Evolutionary conservation across 2,888 invertebrate genomes (phyloP), one percentile per base, ranked within the genome.

Genomic region (Cremastinae sp.): DNA sequence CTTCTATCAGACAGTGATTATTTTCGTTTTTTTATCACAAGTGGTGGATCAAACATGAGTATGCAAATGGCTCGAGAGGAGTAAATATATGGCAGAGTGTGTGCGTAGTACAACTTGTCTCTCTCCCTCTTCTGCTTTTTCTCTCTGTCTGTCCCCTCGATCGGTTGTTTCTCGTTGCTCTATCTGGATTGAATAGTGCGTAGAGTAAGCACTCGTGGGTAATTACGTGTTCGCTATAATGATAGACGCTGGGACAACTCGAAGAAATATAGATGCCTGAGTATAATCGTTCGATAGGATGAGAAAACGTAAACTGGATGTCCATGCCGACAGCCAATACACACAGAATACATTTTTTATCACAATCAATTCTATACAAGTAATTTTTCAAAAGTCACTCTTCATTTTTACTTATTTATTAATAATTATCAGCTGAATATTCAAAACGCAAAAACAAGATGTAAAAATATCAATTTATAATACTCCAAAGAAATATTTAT

Each of bases 181-280:
- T 28, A 4, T 28, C 28, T 28, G 28, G 28, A 28, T 28, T 28
- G 28, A 28, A 28, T 28, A 28, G 28, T 28, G 28, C 28, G 49
- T 49, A 55, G 70, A 64, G 56, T 49, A 47, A 56, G 58, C 64
- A 49, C 64, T 72, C 56, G 64, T 64, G 64, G 64, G 64, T 58
- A 72, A 72, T 72, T 72, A 72, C 56, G 71, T 41, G 22, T 62
- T 39, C 64, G 64, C 64, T 72, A 58, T 72, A 72, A 72, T 72
- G 71, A 72, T 72, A 72, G 64, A 72, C 56, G 58, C 20, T 41
- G 43, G 61, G 71, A 64, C 71, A 72, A 64, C 56, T 64, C 64
- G 71, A 72, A 72, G 71, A 64, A 72, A 64, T 64, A 72, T 72
- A 49, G 64, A 45, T 45, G 68, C 43, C 43, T 18, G 53, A 10